Evolutionary conservation across 23 tunicate genomes (phyloP).

Genomic region (Ascidia mentula): DNA sequence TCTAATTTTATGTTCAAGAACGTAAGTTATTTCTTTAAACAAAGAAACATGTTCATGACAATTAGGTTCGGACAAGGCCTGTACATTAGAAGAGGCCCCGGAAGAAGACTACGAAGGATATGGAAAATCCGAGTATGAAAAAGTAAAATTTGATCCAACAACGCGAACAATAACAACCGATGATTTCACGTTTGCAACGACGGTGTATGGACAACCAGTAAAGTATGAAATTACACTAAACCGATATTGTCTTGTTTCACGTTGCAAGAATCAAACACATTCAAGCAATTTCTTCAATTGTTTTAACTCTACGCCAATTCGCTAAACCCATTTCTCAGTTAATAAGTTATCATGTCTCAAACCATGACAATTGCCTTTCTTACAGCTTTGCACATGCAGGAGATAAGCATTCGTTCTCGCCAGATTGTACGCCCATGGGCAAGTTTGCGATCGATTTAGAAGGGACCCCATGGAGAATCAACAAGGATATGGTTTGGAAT

Average conservation of each 20-base stretch:
- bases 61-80: constrained; percentile 36
- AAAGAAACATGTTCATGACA: no score
- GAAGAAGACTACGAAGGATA: constrained; percentile 23
- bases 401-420: constrained; percentile 31
- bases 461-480: constrained; percentile 38
- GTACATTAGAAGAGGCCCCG: constrained; percentile 45
- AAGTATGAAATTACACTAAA: no score
- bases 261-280: no score
- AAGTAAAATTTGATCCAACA: constrained; percentile 37
- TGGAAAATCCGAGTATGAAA: constrained; percentile 42
- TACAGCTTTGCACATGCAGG: constrained; percentile 26
- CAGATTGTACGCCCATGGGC: constrained; percentile 34
- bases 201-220: constrained; percentile 16
- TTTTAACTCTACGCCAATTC: no score
- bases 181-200: constrained; percentile 28
- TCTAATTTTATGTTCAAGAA: no score
- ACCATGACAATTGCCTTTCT: no score
- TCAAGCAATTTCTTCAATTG: no score
- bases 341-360: no score
- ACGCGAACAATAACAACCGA: constrained; percentile 11
- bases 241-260: no score
- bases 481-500: constrained; percentile 33
- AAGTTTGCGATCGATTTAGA: constrained; percentile 30
- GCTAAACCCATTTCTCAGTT: no score
- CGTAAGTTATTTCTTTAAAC: no score